Base-by-base conservation (phyloP, 2,797 vertebrate species). In the Enteromius argenteus region DNA sequence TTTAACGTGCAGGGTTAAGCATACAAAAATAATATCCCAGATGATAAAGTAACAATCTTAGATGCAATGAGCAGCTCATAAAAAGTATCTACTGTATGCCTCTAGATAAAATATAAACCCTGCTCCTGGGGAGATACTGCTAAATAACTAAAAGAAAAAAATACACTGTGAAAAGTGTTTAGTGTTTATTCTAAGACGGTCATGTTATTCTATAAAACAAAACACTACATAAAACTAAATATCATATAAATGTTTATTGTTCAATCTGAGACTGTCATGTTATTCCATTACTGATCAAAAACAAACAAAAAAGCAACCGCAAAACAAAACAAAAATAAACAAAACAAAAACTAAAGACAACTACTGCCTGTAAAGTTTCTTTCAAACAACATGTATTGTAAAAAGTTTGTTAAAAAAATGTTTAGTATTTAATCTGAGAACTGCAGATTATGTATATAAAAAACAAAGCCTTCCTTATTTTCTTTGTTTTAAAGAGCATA, bases 1-100 rank as follows among this genome's bases (percentile, higher is more conserved):
- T 9, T 71, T 44, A 27, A 21, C 23, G 6, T 35, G 32, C 10
- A 74, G 17, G 14, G 27, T 49, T 66, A 51, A 27, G 46, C 30
- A 53, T 74, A 35, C 4, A 74, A 53, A 35, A 74, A 35, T 35
- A 46, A 51, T 49, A 3, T 51, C 17, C 32, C 17, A 74, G n/a
- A 74, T 53, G 19, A 74, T 53, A 74, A 74, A 74, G 9, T 53
- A n/a, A 74, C 46, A 53, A 21, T 27, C 39, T 19, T 73, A 42
- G 44, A 73, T 4, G 44, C 23, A 73, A 49, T 32, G 27, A 51
- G 69, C 8, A 73, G 19, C 27, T 30, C 27, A 15, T 62, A 27
- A 62, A 42, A 46, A 44, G 0, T 46, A 46, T 46, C 39, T 46
- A 30, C 44, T 49, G 4, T 13, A 51, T 37, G 8, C 32, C 32